Conservation (phyloP, 2,888 invertebrate species). For the Sarcophaga caerulescens region DNA sequence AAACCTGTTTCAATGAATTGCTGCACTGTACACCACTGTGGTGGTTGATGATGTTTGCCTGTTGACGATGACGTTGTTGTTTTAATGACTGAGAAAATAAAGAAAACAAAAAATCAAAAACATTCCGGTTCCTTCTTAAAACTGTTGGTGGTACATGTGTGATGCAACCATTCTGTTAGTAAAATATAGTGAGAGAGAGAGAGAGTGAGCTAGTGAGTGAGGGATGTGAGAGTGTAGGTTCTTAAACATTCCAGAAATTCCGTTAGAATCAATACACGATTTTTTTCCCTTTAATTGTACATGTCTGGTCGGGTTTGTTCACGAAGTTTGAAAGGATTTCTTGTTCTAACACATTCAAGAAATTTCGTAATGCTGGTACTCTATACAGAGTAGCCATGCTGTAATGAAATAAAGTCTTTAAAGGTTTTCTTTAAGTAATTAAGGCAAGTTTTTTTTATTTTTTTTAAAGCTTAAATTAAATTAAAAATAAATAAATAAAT, state of each 20-base stretch:
- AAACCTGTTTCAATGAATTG: neutral
- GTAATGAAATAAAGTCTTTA: neutral
- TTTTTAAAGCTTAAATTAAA: slow-evolving; percentile 49
- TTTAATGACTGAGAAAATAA: slow-evolving; percentile 21
- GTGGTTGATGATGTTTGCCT: slow-evolving; percentile 2
- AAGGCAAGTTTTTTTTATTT: slow-evolving; percentile 46
- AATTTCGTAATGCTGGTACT: slow-evolving; percentile 1
- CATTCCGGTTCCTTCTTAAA: neutral
- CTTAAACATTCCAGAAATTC: slow-evolving; percentile 34
- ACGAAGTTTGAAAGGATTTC: slow-evolving; percentile 45
- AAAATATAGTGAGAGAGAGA: neutral
- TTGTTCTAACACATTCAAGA: neutral
- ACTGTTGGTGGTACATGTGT: slow-evolving; percentile 27
- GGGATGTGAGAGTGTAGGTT: neutral
- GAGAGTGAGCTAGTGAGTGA: neutral
- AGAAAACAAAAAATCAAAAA: neutral
- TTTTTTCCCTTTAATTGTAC: too few species aligned
- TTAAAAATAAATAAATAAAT: slow-evolving; percentile 35
- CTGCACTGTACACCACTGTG: neutral
- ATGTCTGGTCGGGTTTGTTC: slow-evolving; percentile 16
- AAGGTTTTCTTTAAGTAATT: neutral
- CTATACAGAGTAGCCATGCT: neutral
- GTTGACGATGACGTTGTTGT: slow-evolving; percentile 29
- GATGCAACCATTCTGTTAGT: slow-evolving; percentile 43
- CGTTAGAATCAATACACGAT: slow-evolving; percentile 41